phyloP scores from a whole-genome alignment of 2,113 vertebrate species.

The Symphodus melops region DNA sequence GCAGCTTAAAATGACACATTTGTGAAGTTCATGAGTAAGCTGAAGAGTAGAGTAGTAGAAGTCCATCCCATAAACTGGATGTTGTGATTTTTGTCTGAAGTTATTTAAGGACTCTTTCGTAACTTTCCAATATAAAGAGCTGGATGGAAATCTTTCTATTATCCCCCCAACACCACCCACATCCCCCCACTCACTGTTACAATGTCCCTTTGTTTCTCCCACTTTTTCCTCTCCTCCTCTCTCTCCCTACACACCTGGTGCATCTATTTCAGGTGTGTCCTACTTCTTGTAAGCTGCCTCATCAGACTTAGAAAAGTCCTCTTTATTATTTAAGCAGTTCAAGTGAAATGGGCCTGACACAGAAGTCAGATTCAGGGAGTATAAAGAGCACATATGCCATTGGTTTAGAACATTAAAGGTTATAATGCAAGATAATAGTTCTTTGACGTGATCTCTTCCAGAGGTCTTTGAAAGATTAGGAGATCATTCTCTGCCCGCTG shows the following conservation, averaged over 20 bases:
- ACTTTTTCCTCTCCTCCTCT: conserved; percentile 7
- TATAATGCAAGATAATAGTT: background rate
- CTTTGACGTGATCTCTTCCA: background rate
- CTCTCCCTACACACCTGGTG: conserved; percentile 52
- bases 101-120: conserved; percentile 25
- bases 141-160: background rate
- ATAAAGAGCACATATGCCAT: background rate
- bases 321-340: conserved; percentile 19
- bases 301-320: conserved; percentile 28
- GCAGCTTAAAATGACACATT: no score
- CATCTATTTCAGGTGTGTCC: conserved; percentile 79
- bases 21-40: no score
- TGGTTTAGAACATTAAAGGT: background rate
- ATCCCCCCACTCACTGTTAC: background rate
- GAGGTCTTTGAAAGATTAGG: no score
- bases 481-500: no score
- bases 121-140: background rate
- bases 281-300: conserved; percentile 54
- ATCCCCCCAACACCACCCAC: background rate
- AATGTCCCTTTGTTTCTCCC: background rate
- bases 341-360: background rate
- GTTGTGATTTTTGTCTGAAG: no score
- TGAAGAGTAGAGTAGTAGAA: no score
- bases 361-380: background rate
- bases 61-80: no score